Percentiles rank a stretch among this genome's conserved stretches.
Evolutionary conservation across 2,797 vertebrate species (phyloP).

Genomic region (Ispidina picta): DNA sequence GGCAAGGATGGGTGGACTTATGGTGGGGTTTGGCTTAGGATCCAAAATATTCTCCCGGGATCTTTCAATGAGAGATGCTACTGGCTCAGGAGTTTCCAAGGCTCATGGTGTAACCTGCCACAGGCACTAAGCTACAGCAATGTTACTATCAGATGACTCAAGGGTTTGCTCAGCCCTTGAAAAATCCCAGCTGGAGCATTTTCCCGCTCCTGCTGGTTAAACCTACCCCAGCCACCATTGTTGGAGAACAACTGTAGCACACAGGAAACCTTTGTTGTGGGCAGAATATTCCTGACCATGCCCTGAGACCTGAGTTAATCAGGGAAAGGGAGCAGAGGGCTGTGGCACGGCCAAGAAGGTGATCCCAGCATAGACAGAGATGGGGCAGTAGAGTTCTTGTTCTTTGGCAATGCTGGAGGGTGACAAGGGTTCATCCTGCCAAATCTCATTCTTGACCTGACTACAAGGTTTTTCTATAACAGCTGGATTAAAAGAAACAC

Average conservation of each 20-base stretch:
- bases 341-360: not conserved
- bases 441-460: not conserved
- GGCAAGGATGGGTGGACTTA: not conserved
- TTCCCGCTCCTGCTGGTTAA: not conserved
- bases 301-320: not conserved
- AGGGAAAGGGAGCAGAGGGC: not conserved
- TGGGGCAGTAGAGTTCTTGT: not conserved
- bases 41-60: not conserved
- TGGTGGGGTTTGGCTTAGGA: not conserved
- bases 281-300: not conserved
- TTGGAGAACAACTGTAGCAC: not conserved
- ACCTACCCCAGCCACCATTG: not conserved
- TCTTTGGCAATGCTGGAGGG: not conserved
- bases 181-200: not conserved
- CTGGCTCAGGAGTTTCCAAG: not conserved
- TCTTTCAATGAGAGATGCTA: not conserved
- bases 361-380: not conserved
- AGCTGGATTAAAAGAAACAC: not conserved
- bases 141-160: not conserved
- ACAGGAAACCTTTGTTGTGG: not conserved
- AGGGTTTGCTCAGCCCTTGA: not conserved
- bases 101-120: not conserved
- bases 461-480: not conserved
- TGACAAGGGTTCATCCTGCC: not conserved
- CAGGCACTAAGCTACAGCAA: not conserved